Conservation (phyloP, 2,888 invertebrate genomes). For the Lathronympha strigana region DNA sequence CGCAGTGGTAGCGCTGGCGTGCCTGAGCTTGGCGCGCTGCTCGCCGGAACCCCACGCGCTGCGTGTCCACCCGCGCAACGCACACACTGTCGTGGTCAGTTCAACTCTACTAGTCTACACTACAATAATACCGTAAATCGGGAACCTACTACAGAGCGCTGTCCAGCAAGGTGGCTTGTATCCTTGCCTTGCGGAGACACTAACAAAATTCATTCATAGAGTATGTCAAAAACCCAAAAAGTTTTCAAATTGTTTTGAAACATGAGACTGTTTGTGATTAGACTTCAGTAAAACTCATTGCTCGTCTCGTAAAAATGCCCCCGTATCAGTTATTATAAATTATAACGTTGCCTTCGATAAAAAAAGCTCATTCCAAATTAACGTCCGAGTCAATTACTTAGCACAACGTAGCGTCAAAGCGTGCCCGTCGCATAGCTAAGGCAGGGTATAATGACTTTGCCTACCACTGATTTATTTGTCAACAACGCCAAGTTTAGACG, state of each 20-base stretch:
- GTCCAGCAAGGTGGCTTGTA: too few relatives aligned
- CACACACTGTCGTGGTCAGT: constrained; percentile 68
- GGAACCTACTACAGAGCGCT: too few relatives aligned
- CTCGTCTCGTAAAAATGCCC: constrained; percentile 1
- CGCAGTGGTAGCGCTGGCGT: constrained; percentile 77
- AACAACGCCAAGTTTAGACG: constrained; percentile 11
- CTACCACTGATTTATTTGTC: constrained; percentile 10
- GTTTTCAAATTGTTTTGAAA: too few relatives aligned
- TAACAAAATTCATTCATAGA: too few relatives aligned
- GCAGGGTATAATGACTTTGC: constrained; percentile 1
- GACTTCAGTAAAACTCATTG: too few relatives aligned
- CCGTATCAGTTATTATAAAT: neutral
- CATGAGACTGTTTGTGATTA: too few relatives aligned
- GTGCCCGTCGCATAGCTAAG: neutral
- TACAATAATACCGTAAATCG: too few relatives aligned
- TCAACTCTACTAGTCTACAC: neutral
- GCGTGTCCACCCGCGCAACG: constrained; percentile 62
- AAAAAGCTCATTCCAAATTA: neutral
- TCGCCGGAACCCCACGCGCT: constrained; percentile 70
- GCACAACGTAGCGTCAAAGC: neutral
- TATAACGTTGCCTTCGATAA: neutral
- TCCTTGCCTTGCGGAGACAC: too few relatives aligned
- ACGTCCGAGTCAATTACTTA: neutral
- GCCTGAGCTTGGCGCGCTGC: constrained; percentile 79
- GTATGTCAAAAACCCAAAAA: too few relatives aligned